Conservation (phyloP, 2,113 vertebrate species). For the Scomber colias region DNA sequence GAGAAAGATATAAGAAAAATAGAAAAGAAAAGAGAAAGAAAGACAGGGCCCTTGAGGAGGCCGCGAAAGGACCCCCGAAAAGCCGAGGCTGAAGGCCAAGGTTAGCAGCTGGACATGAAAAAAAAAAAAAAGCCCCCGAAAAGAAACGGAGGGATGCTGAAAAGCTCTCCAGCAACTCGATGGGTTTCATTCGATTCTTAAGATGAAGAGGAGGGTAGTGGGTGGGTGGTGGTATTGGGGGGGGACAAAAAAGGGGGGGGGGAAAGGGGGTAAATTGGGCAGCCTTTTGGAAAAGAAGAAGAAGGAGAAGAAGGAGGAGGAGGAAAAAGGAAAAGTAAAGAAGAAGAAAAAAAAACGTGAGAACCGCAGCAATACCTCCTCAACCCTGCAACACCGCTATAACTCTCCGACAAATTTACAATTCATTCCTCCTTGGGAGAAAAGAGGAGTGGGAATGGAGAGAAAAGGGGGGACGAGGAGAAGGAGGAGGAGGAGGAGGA, state of each 20-base stretch:
- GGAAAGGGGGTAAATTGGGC: not conserved
- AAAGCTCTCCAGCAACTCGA: constrained; percentile 54
- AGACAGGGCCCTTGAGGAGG: constrained; percentile 53
- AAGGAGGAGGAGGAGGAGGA: not conserved
- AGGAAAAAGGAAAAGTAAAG: not conserved
- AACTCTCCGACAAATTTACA: constrained; percentile 46
- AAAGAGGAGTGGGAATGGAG: constrained; percentile 21
- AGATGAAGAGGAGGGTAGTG: constrained; percentile 59
- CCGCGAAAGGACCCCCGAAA: constrained; percentile 24
- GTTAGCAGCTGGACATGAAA: constrained; percentile 51
- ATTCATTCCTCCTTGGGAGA: constrained; percentile 43
- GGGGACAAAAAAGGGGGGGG: not conserved
- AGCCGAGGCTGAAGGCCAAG: constrained; percentile 12
- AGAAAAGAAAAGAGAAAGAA: constrained; percentile 17
- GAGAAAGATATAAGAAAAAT: not conserved
- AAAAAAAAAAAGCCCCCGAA: constrained; percentile 9
- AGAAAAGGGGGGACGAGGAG: not conserved
- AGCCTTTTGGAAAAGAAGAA: constrained; percentile 34
- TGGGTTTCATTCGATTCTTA: constrained; percentile 62
- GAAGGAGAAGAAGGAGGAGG: not conserved
- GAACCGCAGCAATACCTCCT: constrained; percentile 58
- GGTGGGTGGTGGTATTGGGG: not conserved
- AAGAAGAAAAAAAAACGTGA: constrained; percentile 44
- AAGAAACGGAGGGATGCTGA: constrained; percentile 38
- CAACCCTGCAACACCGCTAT: constrained; percentile 37